Base-by-base conservation (phyloP, 2,113 vertebrate species). In the Suncus etruscus region DNA sequence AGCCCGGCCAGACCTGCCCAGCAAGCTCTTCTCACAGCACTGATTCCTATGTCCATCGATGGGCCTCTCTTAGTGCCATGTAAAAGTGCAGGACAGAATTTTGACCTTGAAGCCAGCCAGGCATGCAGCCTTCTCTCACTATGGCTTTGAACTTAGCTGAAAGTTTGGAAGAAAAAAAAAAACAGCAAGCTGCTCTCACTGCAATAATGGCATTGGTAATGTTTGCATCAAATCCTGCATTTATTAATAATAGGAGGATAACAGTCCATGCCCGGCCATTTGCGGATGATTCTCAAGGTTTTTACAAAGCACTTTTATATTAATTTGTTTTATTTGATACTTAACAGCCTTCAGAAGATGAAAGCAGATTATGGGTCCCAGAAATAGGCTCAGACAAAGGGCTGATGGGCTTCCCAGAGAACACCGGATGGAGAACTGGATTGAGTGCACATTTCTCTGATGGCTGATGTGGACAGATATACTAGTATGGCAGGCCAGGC, bases 21-120 rank as follows among this genome's bases (percentile, higher is more conserved):
- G 75, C 80, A 88, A 72, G 76, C 77, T 20, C 69, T 93, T 86
- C 86, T 79, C 66, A 89, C 91, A 78, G 74, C 85, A 18, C 80
- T 76, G 88, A 95, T 94, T 93, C 78, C 96, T 94, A 83, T 92
- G 80, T 94, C 91, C 51, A 95, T 95, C 22, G 27, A 97, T 96
- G 91, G 83, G 74, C 88, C 78, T 70, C 95, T 89, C 86, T 95
- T 48, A 32, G 76, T 83, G 81, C 81, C 78, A 90, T 4, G 0
- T 90, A 86, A 90, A 81, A 87, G 88, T 75, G 87, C 72, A 15
- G 94, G 94, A 90, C 94, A 74, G 94, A 94, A 88, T 76, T 83
- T 95, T 95, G 90, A 96, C 93, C 96, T 97, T 97, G 92, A 91
- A 90, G 93, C 58, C 83, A 87, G 86, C 69, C 86, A 84, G 91